Conservation (phyloP, 2,888 invertebrate genomes). For the Euclidia mi region DNA sequence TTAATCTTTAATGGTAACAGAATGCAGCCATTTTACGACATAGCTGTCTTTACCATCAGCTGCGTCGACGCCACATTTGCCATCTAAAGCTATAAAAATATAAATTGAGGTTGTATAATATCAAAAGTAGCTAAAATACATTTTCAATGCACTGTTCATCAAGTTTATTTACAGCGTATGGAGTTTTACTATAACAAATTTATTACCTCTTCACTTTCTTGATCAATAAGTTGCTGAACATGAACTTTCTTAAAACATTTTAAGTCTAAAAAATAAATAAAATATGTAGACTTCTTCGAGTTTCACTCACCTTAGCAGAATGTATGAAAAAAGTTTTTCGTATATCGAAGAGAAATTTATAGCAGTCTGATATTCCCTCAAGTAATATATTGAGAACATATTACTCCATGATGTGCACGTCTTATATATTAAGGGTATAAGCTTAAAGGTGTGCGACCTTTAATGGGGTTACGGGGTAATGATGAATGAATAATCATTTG, state of each 20-base stretch:
- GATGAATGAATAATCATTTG: neutral
- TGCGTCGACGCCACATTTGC: too few species aligned
- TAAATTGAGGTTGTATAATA: too few species aligned
- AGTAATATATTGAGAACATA: conserved; percentile 38
- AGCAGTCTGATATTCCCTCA: conserved; percentile 28
- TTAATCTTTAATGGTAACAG: too few species aligned
- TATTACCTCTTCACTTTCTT: conserved; percentile 12
- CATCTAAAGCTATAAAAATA: too few species aligned
- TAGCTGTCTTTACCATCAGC: too few species aligned
- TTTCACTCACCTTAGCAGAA: conserved; percentile 26
- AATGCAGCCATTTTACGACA: too few species aligned
- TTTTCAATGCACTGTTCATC: too few species aligned
- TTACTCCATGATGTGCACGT: conserved; percentile 3
- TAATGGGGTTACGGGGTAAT: neutral
- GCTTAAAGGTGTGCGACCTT: neutral
- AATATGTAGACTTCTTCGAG: neutral
- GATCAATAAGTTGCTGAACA: conserved; percentile 37
- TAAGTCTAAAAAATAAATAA: conserved; percentile 24
- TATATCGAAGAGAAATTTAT: conserved; percentile 41
- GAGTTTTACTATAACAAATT: neutral
- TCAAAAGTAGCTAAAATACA: too few species aligned
- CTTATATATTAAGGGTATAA: too few species aligned
- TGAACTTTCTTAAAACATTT: conserved; percentile 31
- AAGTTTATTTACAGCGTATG: neutral
- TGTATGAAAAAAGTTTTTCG: conserved; percentile 42